A percentile compares a stretch with the other conserved stretches of the same genome.
phyloP scores from a whole-genome alignment of 2,888 invertebrate species.

The Ophion costatus region DNA sequence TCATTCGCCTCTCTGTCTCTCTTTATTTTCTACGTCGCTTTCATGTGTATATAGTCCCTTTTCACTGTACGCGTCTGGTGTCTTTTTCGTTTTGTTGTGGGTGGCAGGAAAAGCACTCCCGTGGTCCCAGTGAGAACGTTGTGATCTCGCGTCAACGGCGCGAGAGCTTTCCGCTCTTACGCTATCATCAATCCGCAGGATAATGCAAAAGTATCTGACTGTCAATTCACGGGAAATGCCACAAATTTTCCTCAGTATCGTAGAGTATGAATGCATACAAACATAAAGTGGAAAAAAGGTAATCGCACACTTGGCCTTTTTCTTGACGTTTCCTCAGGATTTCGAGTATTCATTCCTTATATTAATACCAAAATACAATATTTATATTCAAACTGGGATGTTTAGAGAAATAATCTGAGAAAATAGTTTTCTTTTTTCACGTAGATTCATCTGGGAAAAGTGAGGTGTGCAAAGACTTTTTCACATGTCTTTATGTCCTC shows the following conservation, averaged over 20 bases:
- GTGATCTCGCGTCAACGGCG: constrained; percentile 17
- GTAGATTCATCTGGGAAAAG: no score
- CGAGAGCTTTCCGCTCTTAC: constrained; percentile 12
- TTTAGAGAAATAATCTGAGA: no score
- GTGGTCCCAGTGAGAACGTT: constrained; percentile 12
- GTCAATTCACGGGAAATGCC: constrained; percentile 12
- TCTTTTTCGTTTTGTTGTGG: constrained; percentile 25
- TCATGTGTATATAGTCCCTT: constrained; percentile 7
- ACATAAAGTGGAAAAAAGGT: background rate
- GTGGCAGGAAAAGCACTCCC: constrained; percentile 29
- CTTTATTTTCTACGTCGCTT: background rate
- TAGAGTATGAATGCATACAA: background rate
- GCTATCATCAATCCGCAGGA: background rate
- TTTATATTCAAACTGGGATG: no score
- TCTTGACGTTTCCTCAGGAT: no score
- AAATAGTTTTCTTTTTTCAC: no score
- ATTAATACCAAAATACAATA: no score
- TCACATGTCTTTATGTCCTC: no score
- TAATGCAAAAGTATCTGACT: constrained; percentile 8
- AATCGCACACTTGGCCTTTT: background rate
- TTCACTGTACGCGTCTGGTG: constrained; percentile 1
- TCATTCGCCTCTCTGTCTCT: constrained; percentile 16
- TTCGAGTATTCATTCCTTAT: no score
- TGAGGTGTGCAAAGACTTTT: no score
- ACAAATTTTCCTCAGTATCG: constrained; percentile 20